Evolutionary conservation across 2,888 invertebrate genomes (phyloP).

Genomic region (Chymomyza fuscimana): DNA sequence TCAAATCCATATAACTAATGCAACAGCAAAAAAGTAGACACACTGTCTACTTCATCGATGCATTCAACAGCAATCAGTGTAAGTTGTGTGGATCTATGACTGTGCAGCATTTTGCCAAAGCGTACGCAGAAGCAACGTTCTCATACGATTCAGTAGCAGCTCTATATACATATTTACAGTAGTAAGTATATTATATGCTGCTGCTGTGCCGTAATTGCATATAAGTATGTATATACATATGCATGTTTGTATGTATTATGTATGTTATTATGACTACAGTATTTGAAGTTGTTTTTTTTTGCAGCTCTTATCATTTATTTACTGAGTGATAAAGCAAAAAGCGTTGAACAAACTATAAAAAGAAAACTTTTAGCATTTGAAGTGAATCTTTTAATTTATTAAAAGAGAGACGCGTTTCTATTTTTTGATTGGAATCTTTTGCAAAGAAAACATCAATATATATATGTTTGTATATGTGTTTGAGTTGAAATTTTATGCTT

Average conservation of each 20-base stretch:
- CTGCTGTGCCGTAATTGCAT: background rate
- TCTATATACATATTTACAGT: constrained; percentile 4
- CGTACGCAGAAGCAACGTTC: constrained; percentile 44
- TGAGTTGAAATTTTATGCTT: constrained; percentile 44
- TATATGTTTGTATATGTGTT: background rate
- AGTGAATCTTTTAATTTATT: constrained; percentile 13
- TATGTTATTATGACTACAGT: constrained; percentile 2
- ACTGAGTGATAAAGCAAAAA: constrained; percentile 49
- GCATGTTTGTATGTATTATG: background rate
- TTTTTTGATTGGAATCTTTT: background rate
- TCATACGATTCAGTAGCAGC: constrained; percentile 37
- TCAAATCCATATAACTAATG: background rate
- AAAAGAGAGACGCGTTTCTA: constrained; percentile 22
- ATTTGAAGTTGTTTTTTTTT: constrained; percentile 5
- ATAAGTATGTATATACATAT: background rate
- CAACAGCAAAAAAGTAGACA: background rate
- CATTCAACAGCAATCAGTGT: background rate
- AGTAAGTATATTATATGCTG: background rate
- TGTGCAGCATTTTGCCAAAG: constrained; percentile 39
- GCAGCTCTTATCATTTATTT: constrained; percentile 19
- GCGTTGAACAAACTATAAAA: constrained; percentile 44
- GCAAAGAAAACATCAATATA: background rate
- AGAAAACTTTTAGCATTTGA: constrained; percentile 13
- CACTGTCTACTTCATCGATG: background rate
- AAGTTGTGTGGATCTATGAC: constrained; percentile 5